Evolutionary conservation across 2,797 vertebrate species (phyloP), one percentile per base, ranked within the genome.

Genomic region (Hippoglossus hippoglossus): DNA sequence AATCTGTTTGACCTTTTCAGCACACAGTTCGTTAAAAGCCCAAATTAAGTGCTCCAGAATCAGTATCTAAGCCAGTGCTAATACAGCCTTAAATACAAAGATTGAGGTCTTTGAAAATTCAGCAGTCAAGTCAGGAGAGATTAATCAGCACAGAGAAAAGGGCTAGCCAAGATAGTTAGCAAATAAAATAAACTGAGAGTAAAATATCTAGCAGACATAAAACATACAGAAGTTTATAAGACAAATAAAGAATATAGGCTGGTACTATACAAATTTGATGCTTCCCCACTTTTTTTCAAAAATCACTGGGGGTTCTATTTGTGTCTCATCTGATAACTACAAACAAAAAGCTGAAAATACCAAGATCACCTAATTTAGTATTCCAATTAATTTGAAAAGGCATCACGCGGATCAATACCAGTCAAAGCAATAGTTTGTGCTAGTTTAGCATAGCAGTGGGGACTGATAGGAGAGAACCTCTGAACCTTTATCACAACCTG

Each of bases 381-480:
- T 49, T 1, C 0, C 41, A 18, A 16, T 44, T 8, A 51, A 9
- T 51, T 19, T 11, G 50, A 51, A 24, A 19, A 13, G n/a, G 12
- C 21, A 12, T 51, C n/a, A n/a, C 70, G 73, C 4, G 1, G 74
- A 85, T 93, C 90, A 77, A 91, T 92, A 80, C 15, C 21, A 58
- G 64, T 85, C 87, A 60, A 84, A 86, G 64, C 49, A 6, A 60
- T 63, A 55, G 75, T 79, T 67, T 64, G 81, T 82, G 85, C 82
- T 58, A 19, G 53, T 67, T 89, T 87, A 90, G 89, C 85, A 79
- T 46, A 41, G 54, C 67, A 49, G 63, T 71, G 1, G 51, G 75
- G 69, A 59, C 70, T 80, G 84, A 81, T 59, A 64, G 73, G 1
- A 75, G 54, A 69, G 3, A 74, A 85, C 85, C 87, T 82, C 71